These are phyloP conservation scores for Paracanthobrama guichenoti DNA, from an alignment of 2,113 vertebrate species.

Conservation along the genomic window DNA sequence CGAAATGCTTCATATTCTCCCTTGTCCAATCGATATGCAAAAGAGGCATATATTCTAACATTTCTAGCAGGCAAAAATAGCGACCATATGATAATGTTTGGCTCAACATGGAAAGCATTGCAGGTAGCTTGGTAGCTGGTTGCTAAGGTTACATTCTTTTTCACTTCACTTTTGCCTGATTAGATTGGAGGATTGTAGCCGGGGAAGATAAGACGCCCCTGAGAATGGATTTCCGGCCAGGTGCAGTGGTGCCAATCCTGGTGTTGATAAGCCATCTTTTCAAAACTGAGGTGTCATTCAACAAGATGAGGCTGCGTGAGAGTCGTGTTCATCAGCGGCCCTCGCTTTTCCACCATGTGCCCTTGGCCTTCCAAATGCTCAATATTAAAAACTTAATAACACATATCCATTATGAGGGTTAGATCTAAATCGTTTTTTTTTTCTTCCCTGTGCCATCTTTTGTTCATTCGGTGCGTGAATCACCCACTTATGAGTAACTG, in stretches of 20 bases:
- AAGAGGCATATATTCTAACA: background rate
- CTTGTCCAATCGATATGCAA: slow-evolving; percentile 7
- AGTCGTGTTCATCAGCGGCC: slow-evolving; percentile 19
- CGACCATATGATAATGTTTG: slow-evolving; percentile 19
- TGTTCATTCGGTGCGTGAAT: slow-evolving; percentile 33
- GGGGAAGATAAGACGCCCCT: slow-evolving; percentile 55
- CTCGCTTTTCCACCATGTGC: background rate
- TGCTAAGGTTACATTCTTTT: slow-evolving; percentile 60
- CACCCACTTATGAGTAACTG: slow-evolving; percentile 43
- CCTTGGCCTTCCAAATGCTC: slow-evolving; percentile 37
- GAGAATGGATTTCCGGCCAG: slow-evolving; percentile 61
- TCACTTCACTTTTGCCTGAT: slow-evolving; percentile 51
- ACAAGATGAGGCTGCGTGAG: slow-evolving; percentile 51
- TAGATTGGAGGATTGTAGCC: slow-evolving; percentile 55
- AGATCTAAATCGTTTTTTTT: slow-evolving; percentile 44
- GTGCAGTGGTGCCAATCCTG: slow-evolving; percentile 51
- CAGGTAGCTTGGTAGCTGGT: slow-evolving; percentile 46
- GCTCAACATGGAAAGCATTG: slow-evolving; percentile 15
- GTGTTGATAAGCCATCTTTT: slow-evolving; percentile 59
- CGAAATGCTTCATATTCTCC: background rate
- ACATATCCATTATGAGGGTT: slow-evolving; percentile 44
- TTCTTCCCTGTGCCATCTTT: slow-evolving; percentile 33
- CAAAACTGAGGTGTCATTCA: slow-evolving; percentile 59
- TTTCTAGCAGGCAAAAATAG: slow-evolving; percentile 36
- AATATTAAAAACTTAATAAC: slow-evolving; percentile 57